Percentiles rank a stretch among this genome's conserved stretches.
phyloP scores from a whole-genome alignment of 2,113 vertebrate genomes.

The Cyprinodon variegatus region DNA sequence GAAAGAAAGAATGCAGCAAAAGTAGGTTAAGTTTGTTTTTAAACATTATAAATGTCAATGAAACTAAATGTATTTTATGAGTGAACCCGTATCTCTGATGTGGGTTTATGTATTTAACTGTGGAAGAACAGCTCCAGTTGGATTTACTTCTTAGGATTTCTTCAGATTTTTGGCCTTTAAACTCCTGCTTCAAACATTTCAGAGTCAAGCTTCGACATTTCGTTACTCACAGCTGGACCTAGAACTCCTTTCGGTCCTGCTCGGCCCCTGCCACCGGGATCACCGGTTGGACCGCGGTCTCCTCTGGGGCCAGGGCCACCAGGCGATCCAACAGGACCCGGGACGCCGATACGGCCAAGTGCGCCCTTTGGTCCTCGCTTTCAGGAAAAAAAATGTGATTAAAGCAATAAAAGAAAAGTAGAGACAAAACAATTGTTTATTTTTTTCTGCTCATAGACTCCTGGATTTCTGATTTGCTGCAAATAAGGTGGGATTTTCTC shows the following conservation, averaged over 20 bases:
- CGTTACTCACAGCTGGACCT: conserved; percentile 75
- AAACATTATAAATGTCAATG: too few species aligned
- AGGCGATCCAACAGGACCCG: conserved; percentile 73
- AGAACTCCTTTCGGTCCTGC: conserved; percentile 75
- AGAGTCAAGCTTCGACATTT: too few species aligned
- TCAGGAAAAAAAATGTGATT: background rate
- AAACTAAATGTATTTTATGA: too few species aligned
- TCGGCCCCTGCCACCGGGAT: conserved; percentile 72
- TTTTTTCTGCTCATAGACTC: too few species aligned
- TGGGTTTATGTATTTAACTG: background rate
- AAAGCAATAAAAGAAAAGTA: background rate
- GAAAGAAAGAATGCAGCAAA: too few species aligned
- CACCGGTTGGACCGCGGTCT: conserved; percentile 69
- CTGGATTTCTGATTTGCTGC: too few species aligned
- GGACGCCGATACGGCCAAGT: conserved; percentile 57
- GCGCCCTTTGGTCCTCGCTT: conserved; percentile 77
- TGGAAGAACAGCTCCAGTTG: background rate
- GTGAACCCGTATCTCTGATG: too few species aligned
- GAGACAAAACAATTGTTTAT: background rate
- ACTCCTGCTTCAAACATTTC: background rate
- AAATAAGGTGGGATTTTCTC: too few species aligned
- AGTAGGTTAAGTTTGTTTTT: too few species aligned
- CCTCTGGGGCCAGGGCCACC: conserved; percentile 80
- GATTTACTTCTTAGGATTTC: background rate
- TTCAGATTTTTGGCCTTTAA: background rate